Evolutionary conservation across 2,888 invertebrate genomes (phyloP), one percentile per base, ranked within the genome.

Genomic region (Catocala nupta): DNA sequence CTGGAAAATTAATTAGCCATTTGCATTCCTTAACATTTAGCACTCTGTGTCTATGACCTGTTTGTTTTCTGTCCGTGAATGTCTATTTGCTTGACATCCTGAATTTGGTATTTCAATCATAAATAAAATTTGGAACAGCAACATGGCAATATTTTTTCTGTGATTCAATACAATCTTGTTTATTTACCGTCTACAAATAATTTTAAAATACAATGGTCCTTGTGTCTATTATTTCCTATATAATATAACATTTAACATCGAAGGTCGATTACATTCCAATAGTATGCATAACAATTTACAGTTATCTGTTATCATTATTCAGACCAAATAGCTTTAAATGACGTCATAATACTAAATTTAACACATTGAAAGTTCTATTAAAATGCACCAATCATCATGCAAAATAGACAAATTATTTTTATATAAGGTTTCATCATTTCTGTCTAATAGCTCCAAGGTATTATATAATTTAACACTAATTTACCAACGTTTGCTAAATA

Each of bases 201-300:
- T 33, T n/a, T 50, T 43, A 44, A 43, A 57, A 50, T 57, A n/a
- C 43, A 51, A 53, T 43, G 49, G 58, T 42, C 45, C 54, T 59
- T 13, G 43, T 45, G 44, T n/a, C 43, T 54, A 60, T 70, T 72
- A 62, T 65, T 71, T 68, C 67, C 65, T 70, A 45, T 61, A 54
- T 39, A 53, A 58, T 61, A 16, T 48, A 64, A 55, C 56, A 49
- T 59, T 65, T 65, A 62, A 55, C 16, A 49, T 48, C 7, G 63
- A 76, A 71, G 72, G 64, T 13, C 61, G 56, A 56, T 6, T 49
- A 13, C 51, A 63, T 59, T 74, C 51, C 48, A 54, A 55, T 61
- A n/a, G n/a, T n/a, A 16, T 25, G 33, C 49, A 49, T 33, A 25
- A 34, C 49, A 33, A 34, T n/a, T 5, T 11, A 50, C 13, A 0